Evolutionary conservation across 2,113 vertebrate species (phyloP).

Genomic region (Alligator mississippiensis): DNA sequence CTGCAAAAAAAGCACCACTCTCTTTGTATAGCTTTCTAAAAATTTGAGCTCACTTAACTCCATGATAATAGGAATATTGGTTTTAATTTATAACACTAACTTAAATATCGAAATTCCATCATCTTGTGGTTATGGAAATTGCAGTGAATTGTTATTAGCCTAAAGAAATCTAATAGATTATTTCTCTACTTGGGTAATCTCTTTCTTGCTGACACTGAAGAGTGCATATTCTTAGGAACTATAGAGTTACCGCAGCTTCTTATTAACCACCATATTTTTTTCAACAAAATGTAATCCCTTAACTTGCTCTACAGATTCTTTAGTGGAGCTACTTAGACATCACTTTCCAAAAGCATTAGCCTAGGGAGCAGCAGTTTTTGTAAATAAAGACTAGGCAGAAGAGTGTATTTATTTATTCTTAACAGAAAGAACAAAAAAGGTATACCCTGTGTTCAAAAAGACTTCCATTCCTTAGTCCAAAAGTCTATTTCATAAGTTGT

Average conservation of each 20-base stretch:
- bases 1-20: background rate
- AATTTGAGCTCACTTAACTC: background rate
- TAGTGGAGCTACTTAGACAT: background rate
- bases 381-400: background rate
- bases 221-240: background rate
- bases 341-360: background rate
- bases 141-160: background rate
- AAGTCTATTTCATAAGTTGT: background rate
- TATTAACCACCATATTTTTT: background rate
- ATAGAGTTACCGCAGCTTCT: slow-evolving; percentile 16
- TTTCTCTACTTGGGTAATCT: background rate
- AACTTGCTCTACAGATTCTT: background rate
- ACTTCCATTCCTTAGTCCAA: background rate
- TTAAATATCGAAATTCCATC: background rate
- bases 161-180: background rate
- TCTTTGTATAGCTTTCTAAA: background rate
- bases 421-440: background rate
- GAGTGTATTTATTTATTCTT: background rate
- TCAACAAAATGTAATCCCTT: background rate
- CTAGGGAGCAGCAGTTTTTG: slow-evolving; percentile 1
- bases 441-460: background rate
- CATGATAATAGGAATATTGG: background rate
- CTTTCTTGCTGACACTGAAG: slow-evolving; percentile 4
- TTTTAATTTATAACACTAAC: background rate
- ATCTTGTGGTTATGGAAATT: background rate